phyloP scores from a whole-genome alignment of 2,888 invertebrate genomes.

The Zelleria hepariella region DNA sequence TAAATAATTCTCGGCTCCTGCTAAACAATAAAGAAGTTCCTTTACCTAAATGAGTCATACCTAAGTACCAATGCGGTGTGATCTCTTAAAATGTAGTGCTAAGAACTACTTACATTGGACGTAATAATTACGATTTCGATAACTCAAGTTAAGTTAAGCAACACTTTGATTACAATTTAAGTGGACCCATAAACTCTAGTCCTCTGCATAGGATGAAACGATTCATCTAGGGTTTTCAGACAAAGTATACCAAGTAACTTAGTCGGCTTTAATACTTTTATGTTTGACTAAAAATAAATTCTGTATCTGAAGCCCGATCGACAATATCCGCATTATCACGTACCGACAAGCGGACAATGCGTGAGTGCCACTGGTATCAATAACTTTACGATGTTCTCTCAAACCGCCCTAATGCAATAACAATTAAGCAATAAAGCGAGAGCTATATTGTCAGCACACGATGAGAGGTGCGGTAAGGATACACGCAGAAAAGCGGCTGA shows the following conservation, averaged over 20 bases:
- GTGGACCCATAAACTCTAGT: background rate
- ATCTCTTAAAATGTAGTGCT: no score
- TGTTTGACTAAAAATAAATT: background rate
- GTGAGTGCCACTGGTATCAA: constrained; percentile 6
- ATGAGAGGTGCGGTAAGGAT: background rate
- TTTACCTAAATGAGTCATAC: no score
- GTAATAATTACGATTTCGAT: no score
- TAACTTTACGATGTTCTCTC: constrained; percentile 5
- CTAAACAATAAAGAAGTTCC: no score
- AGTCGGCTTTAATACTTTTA: background rate
- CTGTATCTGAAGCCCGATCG: background rate
- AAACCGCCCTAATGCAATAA: constrained; percentile 6
- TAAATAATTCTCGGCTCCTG: no score
- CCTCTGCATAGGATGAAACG: no score
- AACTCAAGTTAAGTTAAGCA: no score
- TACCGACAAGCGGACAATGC: background rate
- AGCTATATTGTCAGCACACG: constrained; percentile 1
- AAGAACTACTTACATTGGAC: no score
- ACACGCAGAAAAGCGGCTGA: background rate
- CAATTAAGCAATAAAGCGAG: constrained; percentile 5
- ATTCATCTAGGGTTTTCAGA: no score
- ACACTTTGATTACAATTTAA: background rate
- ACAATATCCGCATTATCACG: background rate
- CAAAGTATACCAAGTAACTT: no score
- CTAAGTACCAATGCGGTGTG: no score